Conservation (phyloP, 2,888 invertebrate genomes). For the Cephus rjabovi region DNA sequence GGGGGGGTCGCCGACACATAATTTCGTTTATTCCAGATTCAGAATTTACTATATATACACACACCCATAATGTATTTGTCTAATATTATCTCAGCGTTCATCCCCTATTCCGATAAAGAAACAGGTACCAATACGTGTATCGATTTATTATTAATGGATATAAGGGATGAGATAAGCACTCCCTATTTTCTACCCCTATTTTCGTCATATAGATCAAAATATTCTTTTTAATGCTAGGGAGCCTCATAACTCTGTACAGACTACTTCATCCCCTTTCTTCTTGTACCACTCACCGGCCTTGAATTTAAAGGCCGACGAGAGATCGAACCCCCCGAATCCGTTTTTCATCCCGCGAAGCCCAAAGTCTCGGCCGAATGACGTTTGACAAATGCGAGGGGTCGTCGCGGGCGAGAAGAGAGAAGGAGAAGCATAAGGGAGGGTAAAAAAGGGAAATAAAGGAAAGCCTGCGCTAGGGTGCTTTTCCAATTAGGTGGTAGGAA, state of each 20-base stretch:
- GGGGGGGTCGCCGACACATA: background rate
- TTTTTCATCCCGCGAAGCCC: background rate
- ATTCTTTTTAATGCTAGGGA: background rate
- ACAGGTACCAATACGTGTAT: background rate
- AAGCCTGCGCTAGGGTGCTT: background rate
- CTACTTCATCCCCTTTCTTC: background rate
- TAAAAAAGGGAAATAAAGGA: background rate
- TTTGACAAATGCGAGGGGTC: slow-evolving; percentile 4
- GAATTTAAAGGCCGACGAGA: background rate
- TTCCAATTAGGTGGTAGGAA: background rate
- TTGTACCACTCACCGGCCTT: background rate
- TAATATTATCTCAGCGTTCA: background rate
- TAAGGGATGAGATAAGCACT: background rate
- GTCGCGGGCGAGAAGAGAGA: background rate
- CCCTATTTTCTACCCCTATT: background rate
- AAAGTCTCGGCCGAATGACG: background rate
- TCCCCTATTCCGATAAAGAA: background rate
- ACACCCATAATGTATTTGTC: no score
- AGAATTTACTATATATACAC: background rate
- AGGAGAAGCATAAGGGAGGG: background rate
- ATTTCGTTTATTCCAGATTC: background rate
- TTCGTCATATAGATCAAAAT: background rate
- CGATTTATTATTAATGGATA: background rate
- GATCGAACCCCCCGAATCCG: background rate
- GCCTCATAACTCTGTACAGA: background rate